Conservation (phyloP, 2,113 vertebrate species). For the Anser brachyrhynchus region DNA sequence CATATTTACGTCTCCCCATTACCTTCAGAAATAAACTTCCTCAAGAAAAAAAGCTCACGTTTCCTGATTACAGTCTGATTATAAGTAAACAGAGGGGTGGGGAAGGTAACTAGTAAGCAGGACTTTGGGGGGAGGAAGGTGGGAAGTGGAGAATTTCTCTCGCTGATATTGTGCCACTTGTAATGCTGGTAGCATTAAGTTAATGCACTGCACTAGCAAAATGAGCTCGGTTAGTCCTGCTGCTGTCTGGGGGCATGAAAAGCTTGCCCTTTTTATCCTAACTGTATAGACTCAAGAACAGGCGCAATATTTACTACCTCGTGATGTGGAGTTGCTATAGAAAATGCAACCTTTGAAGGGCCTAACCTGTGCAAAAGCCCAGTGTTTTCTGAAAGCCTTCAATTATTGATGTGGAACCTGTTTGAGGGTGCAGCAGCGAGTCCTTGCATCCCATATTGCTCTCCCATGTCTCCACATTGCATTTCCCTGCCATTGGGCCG, state of each 20-base stretch:
- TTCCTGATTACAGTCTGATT: constrained; percentile 63
- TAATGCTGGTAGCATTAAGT: constrained; percentile 3
- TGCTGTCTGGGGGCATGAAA: neutral
- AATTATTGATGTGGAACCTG: neutral
- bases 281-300: neutral
- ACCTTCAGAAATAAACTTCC: constrained; percentile 75
- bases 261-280: neutral
- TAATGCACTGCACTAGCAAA: neutral
- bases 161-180: neutral
- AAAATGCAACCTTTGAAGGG: neutral
- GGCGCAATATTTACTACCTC: neutral
- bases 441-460: neutral
- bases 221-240: neutral
- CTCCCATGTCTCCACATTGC: neutral
- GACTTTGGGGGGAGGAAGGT: neutral
- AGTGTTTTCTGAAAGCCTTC: neutral
- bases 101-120: neutral
- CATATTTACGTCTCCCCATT: constrained; percentile 68
- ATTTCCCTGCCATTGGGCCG: neutral
- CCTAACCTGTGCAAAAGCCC: neutral
- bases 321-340: neutral
- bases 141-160: neutral
- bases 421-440: neutral
- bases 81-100: constrained; percentile 27
- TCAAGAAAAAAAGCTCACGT: constrained; percentile 53